Evolutionary conservation across 2,888 invertebrate species (phyloP), one percentile per base, ranked within the genome.

Genomic region (Tetranychus truncatus): DNA sequence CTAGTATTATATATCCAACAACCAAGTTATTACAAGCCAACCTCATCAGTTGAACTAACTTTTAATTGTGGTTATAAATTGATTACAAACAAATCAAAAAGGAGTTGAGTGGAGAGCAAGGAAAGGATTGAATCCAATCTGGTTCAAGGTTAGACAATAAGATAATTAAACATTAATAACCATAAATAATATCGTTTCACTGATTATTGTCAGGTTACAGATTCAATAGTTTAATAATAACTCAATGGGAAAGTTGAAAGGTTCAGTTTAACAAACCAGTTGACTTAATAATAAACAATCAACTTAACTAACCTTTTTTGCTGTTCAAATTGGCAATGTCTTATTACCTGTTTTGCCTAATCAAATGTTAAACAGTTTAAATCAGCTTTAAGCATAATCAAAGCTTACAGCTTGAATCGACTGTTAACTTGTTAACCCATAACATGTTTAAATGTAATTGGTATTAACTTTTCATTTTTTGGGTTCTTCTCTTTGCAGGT

Each of bases 401-500:
- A 34, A 34, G 34, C 34, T 34, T 34, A 34, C 34, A 34, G 34
- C 24, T 34, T 34, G 34, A 34, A 34, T 34, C 34, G 34, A 34
- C 34, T 34, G 34, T 34, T 34, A 4, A 71, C 24, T 71, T 18
- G 18, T 71, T n/a, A 21, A 71, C 44, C 20, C n/a, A 21, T 18
- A n/a, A 15, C 21, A 44, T 71, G 24, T 21, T 21, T 18, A 71
- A 21, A 4, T 71, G 18, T 71, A 1, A 24, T 44, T 9, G 20
- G 34, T 7, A 46, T 34, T 34, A 20, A 45, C 34, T n/a, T 15
- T 45, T 15, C 44, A 72, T 34, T 72, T 11, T 11, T 8, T 18
- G 4, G 45, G 21, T 72, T n/a, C 18, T 45, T 72, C 7, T 11
- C 45, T 11, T 74, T 80, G 80, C 34, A 81, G 84, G 84, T 4